These are phyloP conservation scores for Cyphomyrus discorhynchus DNA, from an alignment of 2,113 vertebrate genomes.

Conservation along the genomic window DNA sequence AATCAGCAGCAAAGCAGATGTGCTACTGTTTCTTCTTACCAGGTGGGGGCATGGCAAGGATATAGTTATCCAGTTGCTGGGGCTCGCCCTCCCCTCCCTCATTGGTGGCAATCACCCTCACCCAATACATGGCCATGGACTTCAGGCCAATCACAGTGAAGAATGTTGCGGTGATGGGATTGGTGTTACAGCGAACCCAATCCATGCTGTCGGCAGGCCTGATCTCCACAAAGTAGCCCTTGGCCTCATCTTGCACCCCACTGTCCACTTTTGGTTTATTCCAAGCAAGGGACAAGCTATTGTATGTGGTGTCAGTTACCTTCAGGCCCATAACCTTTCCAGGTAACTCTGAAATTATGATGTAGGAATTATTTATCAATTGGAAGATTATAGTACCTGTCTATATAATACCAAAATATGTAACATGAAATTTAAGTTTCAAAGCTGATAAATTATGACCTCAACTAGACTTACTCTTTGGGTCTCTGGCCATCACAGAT, in stretches of 20 bases:
- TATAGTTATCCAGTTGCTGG: conserved; percentile 52
- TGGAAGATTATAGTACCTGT: background rate
- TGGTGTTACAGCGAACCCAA: conserved; percentile 70
- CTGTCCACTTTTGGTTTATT: conserved; percentile 56
- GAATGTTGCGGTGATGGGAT: conserved; percentile 49
- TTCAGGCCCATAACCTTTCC: conserved; percentile 69
- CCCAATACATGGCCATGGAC: conserved; percentile 60
- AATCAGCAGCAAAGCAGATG: background rate
- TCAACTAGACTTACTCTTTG: conserved; percentile 63
- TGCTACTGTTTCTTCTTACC: conserved; percentile 50
- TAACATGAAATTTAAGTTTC: background rate
- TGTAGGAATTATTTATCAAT: conserved; percentile 5
- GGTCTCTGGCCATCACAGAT: conserved; percentile 62
- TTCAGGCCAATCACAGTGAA: conserved; percentile 71
- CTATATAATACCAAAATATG: background rate
- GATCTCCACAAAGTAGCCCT: conserved; percentile 77
- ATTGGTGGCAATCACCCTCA: conserved; percentile 66
- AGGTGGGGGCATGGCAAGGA: conserved; percentile 50
- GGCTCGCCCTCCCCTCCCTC: conserved; percentile 63
- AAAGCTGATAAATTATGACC: background rate
- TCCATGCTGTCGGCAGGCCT: conserved; percentile 52
- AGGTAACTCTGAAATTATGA: conserved; percentile 60
- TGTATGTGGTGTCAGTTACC: conserved; percentile 64
- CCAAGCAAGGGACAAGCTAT: conserved; percentile 72
- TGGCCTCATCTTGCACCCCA: conserved; percentile 56